Evolutionary conservation across 1,140 invertebrate genomes (phyloP).

Genomic region (Archegozetes longisetosus): DNA sequence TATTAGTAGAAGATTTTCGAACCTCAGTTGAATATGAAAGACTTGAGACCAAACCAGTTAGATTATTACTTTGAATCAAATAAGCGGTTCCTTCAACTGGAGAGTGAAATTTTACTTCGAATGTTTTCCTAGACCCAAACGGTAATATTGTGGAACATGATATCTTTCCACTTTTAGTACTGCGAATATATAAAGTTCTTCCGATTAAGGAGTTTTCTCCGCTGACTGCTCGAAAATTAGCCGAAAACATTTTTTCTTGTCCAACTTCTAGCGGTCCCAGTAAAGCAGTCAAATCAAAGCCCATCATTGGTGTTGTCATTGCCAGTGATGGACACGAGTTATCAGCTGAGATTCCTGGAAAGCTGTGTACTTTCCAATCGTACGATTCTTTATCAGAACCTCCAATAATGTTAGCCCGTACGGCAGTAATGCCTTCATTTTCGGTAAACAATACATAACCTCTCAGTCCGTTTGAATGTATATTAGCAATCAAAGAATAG

Average conservation of each 20-base stretch:
- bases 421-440: constrained; percentile 9
- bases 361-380: constrained; percentile 22
- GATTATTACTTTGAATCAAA: constrained; percentile 8
- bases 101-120: constrained; percentile 3
- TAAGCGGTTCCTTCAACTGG: constrained; percentile 13
- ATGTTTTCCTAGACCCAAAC: constrained; percentile 4
- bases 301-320: constrained; percentile 6
- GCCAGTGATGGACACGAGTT: background rate
- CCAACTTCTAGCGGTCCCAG: constrained; percentile 18
- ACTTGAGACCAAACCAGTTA: background rate
- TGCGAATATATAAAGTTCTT: constrained; percentile 20
- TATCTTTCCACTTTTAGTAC: constrained; percentile 17
- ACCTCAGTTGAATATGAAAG: background rate
- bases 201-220: constrained; percentile 19
- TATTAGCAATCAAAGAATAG: constrained; percentile 12
- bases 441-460: constrained; percentile 16
- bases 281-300: constrained; percentile 19
- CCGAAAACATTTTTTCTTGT: constrained; percentile 18
- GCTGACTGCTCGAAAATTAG: constrained; percentile 15
- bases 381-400: constrained; percentile 13
- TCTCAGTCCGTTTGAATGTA: constrained; percentile 13
- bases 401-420: constrained; percentile 4
- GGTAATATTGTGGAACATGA: constrained; percentile 22
- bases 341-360: constrained; percentile 13
- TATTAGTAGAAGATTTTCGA: background rate